Base-by-base conservation (phyloP, 2,888 invertebrate species). In the Lysandra bellargus region DNA sequence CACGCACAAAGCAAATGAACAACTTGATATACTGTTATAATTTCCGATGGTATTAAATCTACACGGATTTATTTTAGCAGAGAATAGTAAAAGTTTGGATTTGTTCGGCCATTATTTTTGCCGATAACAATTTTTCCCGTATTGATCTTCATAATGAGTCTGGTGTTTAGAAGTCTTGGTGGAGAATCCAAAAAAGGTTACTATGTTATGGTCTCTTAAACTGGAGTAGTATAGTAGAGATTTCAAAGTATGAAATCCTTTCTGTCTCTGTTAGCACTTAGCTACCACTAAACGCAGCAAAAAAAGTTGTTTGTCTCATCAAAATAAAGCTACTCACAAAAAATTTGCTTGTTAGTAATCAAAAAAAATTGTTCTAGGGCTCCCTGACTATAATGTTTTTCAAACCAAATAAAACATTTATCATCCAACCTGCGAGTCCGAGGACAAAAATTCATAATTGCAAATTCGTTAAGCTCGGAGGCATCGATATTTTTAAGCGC, bases 391-490 rank as follows among this genome's bases (percentile, higher is more conserved):
- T 23, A 0, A 37, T 37, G n/a, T n/a, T n/a, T 17, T 61, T 61
- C 60, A 6, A 7, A 2, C n/a, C 60, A 61, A 23, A 23, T 61
- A 61, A 61, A 17, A 57, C 53, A 14, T 17, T 57, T 57, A 57
- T 57, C 57, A 57, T 57, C 57, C 57, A 17, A 61, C 61, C 61
- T 61, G 61, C 61, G 61, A 61, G 7, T 69, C 64, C 69, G 33
- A 69, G 17, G 64, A 69, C 33, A 69, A 69, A 69, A 69, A 33
- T 69, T 69, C 69, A 69, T 69, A 37, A 69, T 69, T 69, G 69
- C 14, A 69, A 69, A 69, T 69, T 69, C 69, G 69, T 69, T 69
- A 33, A 37, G 69, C 33, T 17, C 69, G 23, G 33, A 69, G 33
- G 69, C 69, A 37, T 14, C 33, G 69, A 69, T 69, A 69, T 69